Evolutionary conservation across 1,140 invertebrate genomes (phyloP).

Genomic region (Psix sp.): DNA sequence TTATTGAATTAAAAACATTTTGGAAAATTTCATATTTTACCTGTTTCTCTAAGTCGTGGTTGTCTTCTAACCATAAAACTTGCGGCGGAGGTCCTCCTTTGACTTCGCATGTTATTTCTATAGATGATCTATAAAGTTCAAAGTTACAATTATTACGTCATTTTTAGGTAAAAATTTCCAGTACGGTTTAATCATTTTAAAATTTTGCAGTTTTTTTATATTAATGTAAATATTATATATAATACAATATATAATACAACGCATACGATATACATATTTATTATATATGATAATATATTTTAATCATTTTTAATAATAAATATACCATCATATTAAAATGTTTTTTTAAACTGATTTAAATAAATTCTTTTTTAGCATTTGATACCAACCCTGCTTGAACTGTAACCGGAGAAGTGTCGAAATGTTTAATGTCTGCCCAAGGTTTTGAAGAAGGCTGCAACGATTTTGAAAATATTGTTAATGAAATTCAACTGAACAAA

Average conservation of each 20-base stretch:
- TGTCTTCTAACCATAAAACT: slow-evolving; percentile 80
- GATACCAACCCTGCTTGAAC: slow-evolving; percentile 28
- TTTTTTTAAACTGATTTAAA: too few species aligned
- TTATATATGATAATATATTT: too few species aligned
- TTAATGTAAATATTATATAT: too few species aligned
- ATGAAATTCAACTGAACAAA: background rate
- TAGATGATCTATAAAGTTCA: slow-evolving; percentile 28
- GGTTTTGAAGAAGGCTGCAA: slow-evolving; percentile 19
- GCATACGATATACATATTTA: too few species aligned
- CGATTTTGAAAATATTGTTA: background rate
- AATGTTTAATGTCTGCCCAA: slow-evolving; percentile 23
- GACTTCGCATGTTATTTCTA: slow-evolving; percentile 83
- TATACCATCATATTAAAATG: too few species aligned
- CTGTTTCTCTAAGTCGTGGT: slow-evolving; percentile 38
- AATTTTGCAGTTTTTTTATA: background rate
- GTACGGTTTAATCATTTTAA: background rate
- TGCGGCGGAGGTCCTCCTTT: slow-evolving; percentile 82
- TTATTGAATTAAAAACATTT: too few species aligned
- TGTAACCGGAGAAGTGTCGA: slow-evolving; percentile 16
- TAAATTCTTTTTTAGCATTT: background rate
- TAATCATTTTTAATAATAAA: too few species aligned
- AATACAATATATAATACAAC: too few species aligned
- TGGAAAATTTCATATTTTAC: slow-evolving; percentile 24
- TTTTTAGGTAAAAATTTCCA: background rate
- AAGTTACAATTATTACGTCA: background rate